Conservation (phyloP, 2,797 vertebrate genomes). For the Anguilla anguilla region DNA sequence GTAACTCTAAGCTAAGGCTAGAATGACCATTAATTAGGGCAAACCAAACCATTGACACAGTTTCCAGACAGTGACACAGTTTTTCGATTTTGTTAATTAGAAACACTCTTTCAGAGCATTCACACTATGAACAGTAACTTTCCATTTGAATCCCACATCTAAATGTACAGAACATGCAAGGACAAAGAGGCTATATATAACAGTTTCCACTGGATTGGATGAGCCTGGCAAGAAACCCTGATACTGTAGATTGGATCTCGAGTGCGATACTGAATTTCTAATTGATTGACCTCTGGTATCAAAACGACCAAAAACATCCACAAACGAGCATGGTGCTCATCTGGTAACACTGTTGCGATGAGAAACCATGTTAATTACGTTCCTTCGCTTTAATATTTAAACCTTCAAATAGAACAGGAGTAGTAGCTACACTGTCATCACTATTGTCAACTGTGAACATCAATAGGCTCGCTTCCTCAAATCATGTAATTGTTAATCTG, state of each 20-base stretch:
- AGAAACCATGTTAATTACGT: conserved; percentile 53
- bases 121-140: neutral
- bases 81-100: conserved; percentile 70
- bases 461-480: conserved; percentile 43
- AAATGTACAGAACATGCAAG: conserved; percentile 8
- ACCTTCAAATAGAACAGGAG: conserved; percentile 56
- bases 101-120: conserved; percentile 23
- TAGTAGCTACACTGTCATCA: conserved; percentile 33
- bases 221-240: conserved; percentile 43
- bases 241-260: conserved; percentile 56
- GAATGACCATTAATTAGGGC: conserved; percentile 84
- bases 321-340: conserved; percentile 33
- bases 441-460: conserved; percentile 21
- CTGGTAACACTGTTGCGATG: conserved; percentile 48
- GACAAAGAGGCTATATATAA: conserved; percentile 34
- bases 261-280: conserved; percentile 10
- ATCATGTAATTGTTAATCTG: neutral
- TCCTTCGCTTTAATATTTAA: conserved; percentile 65
- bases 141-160: neutral
- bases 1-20: conserved; percentile 81
- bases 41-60: conserved; percentile 68
- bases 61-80: conserved; percentile 71
- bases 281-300: conserved; percentile 24
- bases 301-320: conserved; percentile 22
- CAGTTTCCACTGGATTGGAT: conserved; percentile 61